Conservation (phyloP, 2,797 vertebrate genomes). For the Pagetopsis macropterus region DNA sequence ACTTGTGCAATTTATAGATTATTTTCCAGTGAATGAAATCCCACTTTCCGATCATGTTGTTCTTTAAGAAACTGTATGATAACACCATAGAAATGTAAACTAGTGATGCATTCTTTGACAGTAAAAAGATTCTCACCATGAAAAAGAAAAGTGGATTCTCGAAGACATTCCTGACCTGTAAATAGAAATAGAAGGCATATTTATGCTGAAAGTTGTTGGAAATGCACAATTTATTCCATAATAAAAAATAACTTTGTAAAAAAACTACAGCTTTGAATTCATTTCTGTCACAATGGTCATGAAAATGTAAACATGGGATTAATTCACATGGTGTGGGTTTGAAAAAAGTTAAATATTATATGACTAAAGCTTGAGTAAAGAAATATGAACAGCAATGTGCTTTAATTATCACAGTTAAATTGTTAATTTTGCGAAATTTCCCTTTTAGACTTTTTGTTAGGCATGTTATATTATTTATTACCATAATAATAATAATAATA, state of each 20-base stretch:
- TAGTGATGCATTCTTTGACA: constrained; percentile 26
- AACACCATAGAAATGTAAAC: constrained; percentile 55
- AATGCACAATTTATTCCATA: constrained; percentile 73
- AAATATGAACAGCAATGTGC: background rate
- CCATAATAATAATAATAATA: too few species aligned
- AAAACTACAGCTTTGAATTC: background rate
- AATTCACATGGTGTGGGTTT: background rate
- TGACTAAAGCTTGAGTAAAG: background rate
- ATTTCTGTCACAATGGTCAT: background rate
- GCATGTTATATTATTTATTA: background rate
- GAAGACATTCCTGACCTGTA: constrained; percentile 69
- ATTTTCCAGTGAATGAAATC: constrained; percentile 53
- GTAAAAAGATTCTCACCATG: constrained; percentile 29
- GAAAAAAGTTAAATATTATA: background rate
- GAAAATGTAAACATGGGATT: background rate
- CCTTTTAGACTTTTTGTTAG: background rate
- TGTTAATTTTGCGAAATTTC: background rate
- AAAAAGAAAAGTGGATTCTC: constrained; percentile 44
- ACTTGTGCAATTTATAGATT: constrained; percentile 63
- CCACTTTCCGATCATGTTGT: constrained; percentile 51
- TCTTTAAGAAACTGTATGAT: constrained; percentile 57
- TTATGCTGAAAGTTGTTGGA: constrained; percentile 76
- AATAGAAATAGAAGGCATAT: constrained; percentile 79
- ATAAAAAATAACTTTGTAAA: constrained; percentile 84
- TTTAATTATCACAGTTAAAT: background rate